phyloP scores from a whole-genome alignment of 2,113 vertebrate genomes.

The Panthera tigris region DNA sequence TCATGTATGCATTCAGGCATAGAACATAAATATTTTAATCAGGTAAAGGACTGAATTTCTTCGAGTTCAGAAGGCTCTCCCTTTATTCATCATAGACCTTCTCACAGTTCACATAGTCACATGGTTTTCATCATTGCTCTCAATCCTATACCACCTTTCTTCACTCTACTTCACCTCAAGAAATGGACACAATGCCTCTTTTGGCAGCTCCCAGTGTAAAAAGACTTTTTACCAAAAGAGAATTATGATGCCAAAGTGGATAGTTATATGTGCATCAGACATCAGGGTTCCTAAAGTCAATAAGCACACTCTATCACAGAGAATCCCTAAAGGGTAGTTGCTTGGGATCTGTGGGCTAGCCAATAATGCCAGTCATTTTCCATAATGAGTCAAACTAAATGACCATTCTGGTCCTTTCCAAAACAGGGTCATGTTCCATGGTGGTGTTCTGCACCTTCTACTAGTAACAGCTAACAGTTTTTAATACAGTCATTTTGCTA shows the following conservation, averaged over 20 bases:
- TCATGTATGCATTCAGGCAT: slow-evolving; percentile 27
- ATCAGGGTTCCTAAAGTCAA: slow-evolving; percentile 46
- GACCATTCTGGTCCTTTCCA: slow-evolving; percentile 13
- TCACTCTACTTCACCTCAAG: not conserved
- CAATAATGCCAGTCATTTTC: slow-evolving; percentile 61
- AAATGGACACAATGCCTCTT: not conserved
- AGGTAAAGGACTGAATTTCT: slow-evolving; percentile 46
- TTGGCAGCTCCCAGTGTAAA: not conserved
- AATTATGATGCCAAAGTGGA: slow-evolving; percentile 62
- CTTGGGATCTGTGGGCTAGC: slow-evolving; percentile 37
- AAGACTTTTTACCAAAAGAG: slow-evolving; percentile 51
- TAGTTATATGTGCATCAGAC: slow-evolving; percentile 57
- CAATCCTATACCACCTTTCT: not conserved
- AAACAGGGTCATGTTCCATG: slow-evolving; percentile 40
- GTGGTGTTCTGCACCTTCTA: not conserved
- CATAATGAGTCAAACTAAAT: slow-evolving; percentile 69
- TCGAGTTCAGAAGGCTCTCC: slow-evolving; percentile 44
- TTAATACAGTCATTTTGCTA: not conserved
- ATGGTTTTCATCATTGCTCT: slow-evolving; percentile 37
- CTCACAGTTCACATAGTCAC: slow-evolving; percentile 69
- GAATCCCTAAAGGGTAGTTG: slow-evolving; percentile 35
- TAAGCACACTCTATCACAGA: slow-evolving; percentile 39
- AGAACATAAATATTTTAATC: slow-evolving; percentile 49
- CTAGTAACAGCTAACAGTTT: slow-evolving; percentile 14
- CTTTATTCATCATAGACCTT: slow-evolving; percentile 52